A percentile compares a stretch with the other conserved stretches of the same genome.
Evolutionary conservation across 2,797 vertebrate genomes (phyloP).

Genomic region (Hemitrygon akajei): DNA sequence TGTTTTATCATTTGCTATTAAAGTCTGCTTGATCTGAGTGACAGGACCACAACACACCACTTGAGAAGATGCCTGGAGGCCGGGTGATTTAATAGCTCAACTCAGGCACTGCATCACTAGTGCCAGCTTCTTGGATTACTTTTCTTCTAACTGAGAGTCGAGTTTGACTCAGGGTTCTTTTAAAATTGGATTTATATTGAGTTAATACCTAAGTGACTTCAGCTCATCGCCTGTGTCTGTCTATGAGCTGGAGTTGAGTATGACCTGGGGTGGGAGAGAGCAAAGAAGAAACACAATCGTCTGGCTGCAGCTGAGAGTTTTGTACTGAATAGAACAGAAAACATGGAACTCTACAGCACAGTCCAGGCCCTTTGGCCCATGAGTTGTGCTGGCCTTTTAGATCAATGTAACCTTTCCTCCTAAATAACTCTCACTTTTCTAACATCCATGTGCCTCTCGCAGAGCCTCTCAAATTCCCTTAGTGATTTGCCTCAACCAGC

Average conservation of each 20-base stretch:
- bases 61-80: neutral
- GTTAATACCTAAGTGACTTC: neutral
- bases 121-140: neutral
- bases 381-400: too few species aligned
- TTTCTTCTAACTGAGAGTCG: neutral
- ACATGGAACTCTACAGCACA: too few species aligned
- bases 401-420: too few species aligned
- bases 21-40: neutral
- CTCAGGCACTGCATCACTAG: neutral
- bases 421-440: too few species aligned
- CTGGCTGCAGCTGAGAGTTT: too few species aligned
- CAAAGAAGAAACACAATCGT: too few species aligned
- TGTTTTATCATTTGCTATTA: neutral
- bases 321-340: too few species aligned
- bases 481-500: too few species aligned
- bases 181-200: neutral
- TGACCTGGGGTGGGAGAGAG: too few species aligned
- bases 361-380: too few species aligned
- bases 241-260: neutral
- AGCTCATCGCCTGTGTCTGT: neutral
- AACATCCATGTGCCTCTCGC: too few species aligned
- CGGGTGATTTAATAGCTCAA: neutral
- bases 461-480: too few species aligned
- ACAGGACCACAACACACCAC: neutral
- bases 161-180: neutral